A percentile compares a stretch with the other conserved stretches of the same genome.
phyloP scores from a whole-genome alignment of 2,113 vertebrate genomes.

The Zootoca vivipara region DNA sequence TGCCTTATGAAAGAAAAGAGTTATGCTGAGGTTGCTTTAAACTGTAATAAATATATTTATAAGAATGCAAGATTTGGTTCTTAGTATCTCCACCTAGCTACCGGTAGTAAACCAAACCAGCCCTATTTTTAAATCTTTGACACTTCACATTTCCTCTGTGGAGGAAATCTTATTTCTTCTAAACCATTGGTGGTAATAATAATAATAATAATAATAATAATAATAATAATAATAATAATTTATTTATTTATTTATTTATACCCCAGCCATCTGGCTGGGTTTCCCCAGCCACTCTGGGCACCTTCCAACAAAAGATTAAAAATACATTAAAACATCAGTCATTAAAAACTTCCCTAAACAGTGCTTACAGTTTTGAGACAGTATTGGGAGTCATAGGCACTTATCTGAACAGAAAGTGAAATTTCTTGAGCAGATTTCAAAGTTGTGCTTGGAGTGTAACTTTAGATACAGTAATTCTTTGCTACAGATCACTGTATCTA shows the following conservation, averaged over 20 bases:
- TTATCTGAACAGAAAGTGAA: neutral
- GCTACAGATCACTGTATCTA: neutral
- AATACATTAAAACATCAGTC: no score
- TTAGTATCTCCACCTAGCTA: neutral
- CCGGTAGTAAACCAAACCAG: neutral
- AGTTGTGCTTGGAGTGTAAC: neutral
- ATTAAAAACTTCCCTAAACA: no score
- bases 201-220: no score
- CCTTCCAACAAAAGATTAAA: no score
- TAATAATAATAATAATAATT: no score
- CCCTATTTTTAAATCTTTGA: neutral
- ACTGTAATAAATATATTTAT: neutral
- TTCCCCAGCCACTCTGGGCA: no score
- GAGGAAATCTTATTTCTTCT: neutral
- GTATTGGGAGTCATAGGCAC: neutral
- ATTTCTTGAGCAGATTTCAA: neutral
- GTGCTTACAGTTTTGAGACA: neutral
- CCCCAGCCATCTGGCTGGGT: no score
- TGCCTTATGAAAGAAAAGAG: neutral
- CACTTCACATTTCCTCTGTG: neutral
- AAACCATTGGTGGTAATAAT: neutral
- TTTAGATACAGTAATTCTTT: neutral
- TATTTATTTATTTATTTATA: no score
- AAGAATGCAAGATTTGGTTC: neutral
- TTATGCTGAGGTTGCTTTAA: neutral